A percentile compares a stretch with the other conserved stretches of the same genome.
phyloP scores from a whole-genome alignment of 37 sponge, comb jelly and placozoan genomes.

The Haliclona indistincta region DNA sequence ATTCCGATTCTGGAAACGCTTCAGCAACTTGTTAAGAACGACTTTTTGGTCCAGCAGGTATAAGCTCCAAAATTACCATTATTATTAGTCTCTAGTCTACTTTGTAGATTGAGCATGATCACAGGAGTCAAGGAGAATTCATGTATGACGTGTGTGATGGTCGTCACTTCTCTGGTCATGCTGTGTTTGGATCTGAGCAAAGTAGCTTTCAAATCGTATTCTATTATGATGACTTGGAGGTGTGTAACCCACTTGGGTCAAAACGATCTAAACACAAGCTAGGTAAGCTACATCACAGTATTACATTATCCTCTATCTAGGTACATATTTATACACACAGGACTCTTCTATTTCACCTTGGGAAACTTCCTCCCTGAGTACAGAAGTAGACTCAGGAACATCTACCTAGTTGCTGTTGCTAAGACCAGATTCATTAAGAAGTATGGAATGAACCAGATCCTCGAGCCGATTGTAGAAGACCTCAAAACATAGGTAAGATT shows the following conservation, averaged over 20 bases:
- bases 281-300: constrained; percentile 20
- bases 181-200: constrained; percentile 1
- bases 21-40: constrained; percentile 7
- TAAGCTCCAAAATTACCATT: neutral
- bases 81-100: neutral
- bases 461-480: constrained; percentile 39
- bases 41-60: constrained; percentile 10
- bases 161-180: neutral
- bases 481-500: neutral
- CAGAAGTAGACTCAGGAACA: constrained; percentile 13
- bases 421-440: neutral
- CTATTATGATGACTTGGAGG: constrained; percentile 30
- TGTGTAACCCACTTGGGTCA: constrained; percentile 28
- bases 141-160: constrained; percentile 31
- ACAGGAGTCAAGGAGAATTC: neutral
- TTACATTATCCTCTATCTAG: too few relatives aligned
- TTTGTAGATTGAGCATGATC: constrained; percentile 17
- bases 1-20: constrained; percentile 22
- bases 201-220: constrained; percentile 15
- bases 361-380: constrained; percentile 29
- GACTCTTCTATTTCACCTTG: constrained; percentile 35
- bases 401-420: constrained; percentile 23
- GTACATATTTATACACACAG: too few relatives aligned
- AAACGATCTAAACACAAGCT: constrained; percentile 15
- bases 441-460: constrained; percentile 30